These are phyloP conservation scores for Cyanoderma ruficeps DNA, from an alignment of 2,113 vertebrate species.

Conservation along the genomic window DNA sequence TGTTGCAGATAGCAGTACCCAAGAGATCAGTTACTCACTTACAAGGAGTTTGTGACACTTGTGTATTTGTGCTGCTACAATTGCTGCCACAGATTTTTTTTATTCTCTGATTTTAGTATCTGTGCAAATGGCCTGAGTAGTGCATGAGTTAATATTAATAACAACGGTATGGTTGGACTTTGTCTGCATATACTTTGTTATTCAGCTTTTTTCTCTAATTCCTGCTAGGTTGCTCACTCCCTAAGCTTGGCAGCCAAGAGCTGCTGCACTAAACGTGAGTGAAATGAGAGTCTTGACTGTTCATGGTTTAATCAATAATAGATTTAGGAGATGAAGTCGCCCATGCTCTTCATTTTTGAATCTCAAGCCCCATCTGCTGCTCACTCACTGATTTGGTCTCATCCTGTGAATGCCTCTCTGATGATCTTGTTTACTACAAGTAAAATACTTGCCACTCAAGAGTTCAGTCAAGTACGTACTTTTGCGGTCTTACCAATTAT, in stretches of 20 bases:
- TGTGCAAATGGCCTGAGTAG: conserved; percentile 23
- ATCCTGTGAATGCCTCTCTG: conserved; percentile 47
- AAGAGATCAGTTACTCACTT: neutral
- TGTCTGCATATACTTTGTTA: conserved; percentile 32
- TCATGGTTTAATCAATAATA: conserved; percentile 73
- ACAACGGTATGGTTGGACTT: neutral
- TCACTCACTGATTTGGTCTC: conserved; percentile 59
- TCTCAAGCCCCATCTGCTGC: conserved; percentile 80
- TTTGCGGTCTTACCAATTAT: conserved; percentile 21
- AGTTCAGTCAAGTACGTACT: conserved; percentile 59
- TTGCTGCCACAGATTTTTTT: neutral
- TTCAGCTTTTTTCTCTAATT: conserved; percentile 51
- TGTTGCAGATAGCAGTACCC: neutral
- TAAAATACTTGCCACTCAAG: conserved; percentile 46
- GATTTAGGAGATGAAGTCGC: conserved; percentile 63
- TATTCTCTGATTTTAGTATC: conserved; percentile 40
- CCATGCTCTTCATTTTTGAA: conserved; percentile 62
- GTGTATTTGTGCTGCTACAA: neutral
- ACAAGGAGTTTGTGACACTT: conserved; percentile 10
- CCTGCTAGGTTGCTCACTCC: conserved; percentile 33
- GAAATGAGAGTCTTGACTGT: conserved; percentile 56
- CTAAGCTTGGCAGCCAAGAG: conserved; percentile 59
- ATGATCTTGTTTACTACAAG: conserved; percentile 50
- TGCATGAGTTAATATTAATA: conserved; percentile 42
- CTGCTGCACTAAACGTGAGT: conserved; percentile 62